Conservation (phyloP, 2,888 invertebrate species). For the Synanthedon myopaeformis region DNA sequence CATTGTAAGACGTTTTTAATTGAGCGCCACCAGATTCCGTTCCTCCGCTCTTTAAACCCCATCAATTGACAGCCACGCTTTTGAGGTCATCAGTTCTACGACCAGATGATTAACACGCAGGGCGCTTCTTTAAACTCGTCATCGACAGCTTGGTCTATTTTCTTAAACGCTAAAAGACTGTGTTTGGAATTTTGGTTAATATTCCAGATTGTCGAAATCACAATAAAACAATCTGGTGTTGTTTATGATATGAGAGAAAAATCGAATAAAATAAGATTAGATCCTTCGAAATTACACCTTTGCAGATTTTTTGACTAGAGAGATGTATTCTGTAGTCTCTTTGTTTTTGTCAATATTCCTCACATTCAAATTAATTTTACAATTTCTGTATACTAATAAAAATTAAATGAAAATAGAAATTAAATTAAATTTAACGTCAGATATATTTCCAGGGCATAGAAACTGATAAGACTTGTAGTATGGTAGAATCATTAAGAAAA, state of each 20-base stretch:
- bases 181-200: too few relatives aligned
- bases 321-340: too few relatives aligned
- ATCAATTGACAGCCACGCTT: not conserved
- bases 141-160: too few relatives aligned
- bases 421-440: not conserved
- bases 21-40: too few relatives aligned
- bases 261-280: too few relatives aligned
- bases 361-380: not conserved
- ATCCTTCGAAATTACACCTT: too few relatives aligned
- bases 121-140: too few relatives aligned
- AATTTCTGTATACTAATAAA: not conserved
- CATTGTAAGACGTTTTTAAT: not conserved
- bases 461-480: conserved; percentile 49
- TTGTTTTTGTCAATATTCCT: not conserved
- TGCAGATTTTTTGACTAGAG: too few relatives aligned
- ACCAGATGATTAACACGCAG: too few relatives aligned
- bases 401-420: not conserved
- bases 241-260: not conserved
- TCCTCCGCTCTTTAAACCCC: too few relatives aligned
- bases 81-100: not conserved
- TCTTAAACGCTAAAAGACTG: too few relatives aligned
- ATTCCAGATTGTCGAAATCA: too few relatives aligned
- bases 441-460: conserved; percentile 37
- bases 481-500: conserved; percentile 64
- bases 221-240: not conserved